These are phyloP conservation scores for Metacarcinus magister DNA, from an alignment of 2,888 invertebrate species.

Conservation along the genomic window DNA sequence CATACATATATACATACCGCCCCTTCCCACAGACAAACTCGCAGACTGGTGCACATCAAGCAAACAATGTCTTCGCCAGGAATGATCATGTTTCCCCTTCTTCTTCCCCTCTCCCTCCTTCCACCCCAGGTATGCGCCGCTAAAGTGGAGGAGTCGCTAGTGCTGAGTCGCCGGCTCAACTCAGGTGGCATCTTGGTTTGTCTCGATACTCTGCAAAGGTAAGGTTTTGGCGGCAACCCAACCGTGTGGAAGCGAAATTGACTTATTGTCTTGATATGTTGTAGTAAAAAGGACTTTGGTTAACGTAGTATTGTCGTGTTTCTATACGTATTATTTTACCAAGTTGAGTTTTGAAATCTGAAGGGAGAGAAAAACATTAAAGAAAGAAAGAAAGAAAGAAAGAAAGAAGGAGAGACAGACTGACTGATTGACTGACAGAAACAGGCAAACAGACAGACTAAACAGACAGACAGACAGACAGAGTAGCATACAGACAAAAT, in stretches of 20 bases:
- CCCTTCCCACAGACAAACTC: background rate
- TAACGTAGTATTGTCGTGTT: no score
- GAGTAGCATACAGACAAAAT: background rate
- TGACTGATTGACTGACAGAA: no score
- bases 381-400: background rate
- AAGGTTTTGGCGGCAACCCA: background rate
- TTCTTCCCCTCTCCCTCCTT: background rate
- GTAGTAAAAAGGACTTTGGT: no score
- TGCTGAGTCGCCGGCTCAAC: background rate
- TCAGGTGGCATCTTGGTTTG: constrained; percentile 60
- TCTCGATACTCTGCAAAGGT: constrained; percentile 67
- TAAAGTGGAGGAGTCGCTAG: constrained; percentile 61
- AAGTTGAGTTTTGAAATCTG: no score
- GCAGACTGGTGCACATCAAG: background rate
- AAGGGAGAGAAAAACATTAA: background rate
- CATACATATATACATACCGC: background rate
- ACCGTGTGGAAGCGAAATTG: no score
- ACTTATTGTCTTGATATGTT: no score
- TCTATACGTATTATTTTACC: no score
- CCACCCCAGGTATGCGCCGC: constrained; percentile 55
- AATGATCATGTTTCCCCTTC: background rate
- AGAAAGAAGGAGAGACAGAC: background rate
- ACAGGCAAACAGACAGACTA: no score
- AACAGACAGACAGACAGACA: no score
- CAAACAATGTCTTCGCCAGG: background rate